phyloP scores from a whole-genome alignment of 2,888 invertebrate genomes.

The Hipparchia semele region DNA sequence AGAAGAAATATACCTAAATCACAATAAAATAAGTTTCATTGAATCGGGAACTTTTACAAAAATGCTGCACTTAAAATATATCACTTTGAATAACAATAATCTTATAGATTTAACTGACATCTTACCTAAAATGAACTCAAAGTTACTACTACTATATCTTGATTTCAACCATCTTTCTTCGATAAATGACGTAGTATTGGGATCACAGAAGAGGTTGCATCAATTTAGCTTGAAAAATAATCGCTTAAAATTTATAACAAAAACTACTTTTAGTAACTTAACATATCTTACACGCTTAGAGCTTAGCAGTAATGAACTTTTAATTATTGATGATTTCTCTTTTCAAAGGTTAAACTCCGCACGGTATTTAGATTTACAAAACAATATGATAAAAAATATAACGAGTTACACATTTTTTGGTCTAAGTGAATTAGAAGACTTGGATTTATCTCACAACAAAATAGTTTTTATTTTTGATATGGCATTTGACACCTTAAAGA shows the following conservation, averaged over 20 bases:
- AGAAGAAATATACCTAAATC: constrained; percentile 92
- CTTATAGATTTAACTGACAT: constrained; percentile 90
- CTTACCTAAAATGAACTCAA: constrained; percentile 87
- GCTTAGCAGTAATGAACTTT: constrained; percentile 90
- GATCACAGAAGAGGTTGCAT: constrained; percentile 90
- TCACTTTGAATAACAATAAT: constrained; percentile 92
- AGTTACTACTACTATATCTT: constrained; percentile 89
- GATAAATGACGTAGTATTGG: constrained; percentile 89
- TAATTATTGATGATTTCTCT: constrained; percentile 90
- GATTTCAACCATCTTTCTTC: constrained; percentile 89
- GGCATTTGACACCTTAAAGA: constrained; percentile 89
- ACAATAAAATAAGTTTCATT: constrained; percentile 91
- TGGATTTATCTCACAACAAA: constrained; percentile 89
- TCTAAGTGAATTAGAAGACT: constrained; percentile 89
- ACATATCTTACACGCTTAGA: constrained; percentile 89
- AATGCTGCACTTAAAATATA: constrained; percentile 89
- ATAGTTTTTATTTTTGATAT: constrained; percentile 87
- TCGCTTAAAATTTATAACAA: constrained; percentile 87
- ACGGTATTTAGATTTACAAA: constrained; percentile 90
- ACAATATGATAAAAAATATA: constrained; percentile 88
- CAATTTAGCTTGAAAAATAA: constrained; percentile 93
- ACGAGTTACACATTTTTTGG: constrained; percentile 89
- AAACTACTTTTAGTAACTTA: constrained; percentile 89
- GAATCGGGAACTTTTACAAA: constrained; percentile 90
- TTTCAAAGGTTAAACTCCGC: constrained; percentile 90